These are phyloP conservation scores for Bos indicus DNA, from an alignment of 2,113 vertebrate species.

Conservation along the genomic window DNA sequence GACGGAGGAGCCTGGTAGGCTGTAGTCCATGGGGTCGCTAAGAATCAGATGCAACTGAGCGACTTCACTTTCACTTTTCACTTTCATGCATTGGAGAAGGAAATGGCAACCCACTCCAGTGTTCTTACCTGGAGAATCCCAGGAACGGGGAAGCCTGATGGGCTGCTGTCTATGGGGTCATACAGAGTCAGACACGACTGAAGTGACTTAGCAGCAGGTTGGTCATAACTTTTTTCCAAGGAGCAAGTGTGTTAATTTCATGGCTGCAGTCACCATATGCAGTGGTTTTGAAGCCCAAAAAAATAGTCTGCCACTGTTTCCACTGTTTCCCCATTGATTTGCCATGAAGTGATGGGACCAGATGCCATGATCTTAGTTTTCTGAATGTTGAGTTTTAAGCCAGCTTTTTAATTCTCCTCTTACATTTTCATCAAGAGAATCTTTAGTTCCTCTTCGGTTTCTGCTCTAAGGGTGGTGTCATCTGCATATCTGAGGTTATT, in stretches of 20 bases:
- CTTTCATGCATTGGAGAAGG: no score
- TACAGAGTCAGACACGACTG: no score
- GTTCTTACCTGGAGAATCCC: no score
- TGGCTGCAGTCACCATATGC: not conserved
- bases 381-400: not conserved
- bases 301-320: not conserved
- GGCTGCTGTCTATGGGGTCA: no score
- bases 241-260: not conserved
- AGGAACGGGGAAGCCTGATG: no score
- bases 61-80: no score
- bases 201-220: not conserved
- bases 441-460: not conserved
- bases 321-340: not conserved
- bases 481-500: not conserved
- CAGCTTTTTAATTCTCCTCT: not conserved
- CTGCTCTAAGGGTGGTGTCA: not conserved
- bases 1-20: no score
- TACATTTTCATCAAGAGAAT: not conserved
- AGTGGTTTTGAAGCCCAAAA: not conserved
- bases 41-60: no score
- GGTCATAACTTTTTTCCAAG: not conserved
- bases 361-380: not conserved
- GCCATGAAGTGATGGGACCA: not conserved
- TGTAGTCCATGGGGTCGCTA: no score
- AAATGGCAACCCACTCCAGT: no score